phyloP scores from a whole-genome alignment of 1,140 invertebrate species.

The Heliconius nattereri region DNA sequence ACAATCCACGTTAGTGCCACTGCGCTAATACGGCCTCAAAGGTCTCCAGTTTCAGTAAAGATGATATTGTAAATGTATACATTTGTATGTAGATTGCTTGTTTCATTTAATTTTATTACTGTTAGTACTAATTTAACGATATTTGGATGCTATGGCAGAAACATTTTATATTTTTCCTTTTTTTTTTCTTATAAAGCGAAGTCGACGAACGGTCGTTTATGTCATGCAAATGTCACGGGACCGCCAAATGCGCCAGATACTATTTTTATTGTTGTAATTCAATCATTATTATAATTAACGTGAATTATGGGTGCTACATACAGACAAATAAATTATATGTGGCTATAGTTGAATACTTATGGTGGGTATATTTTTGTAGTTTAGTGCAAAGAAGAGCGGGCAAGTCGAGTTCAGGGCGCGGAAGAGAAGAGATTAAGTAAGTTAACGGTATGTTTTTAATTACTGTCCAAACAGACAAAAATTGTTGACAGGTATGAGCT shows the following conservation, averaged over 20 bases:
- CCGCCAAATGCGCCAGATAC: conserved; percentile 22
- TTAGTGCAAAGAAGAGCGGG: too few species aligned
- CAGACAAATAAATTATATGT: background rate
- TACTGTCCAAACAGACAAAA: too few species aligned
- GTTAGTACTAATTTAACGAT: conserved; percentile 2
- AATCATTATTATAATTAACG: conserved; percentile 17
- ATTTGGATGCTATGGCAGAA: conserved; percentile 2
- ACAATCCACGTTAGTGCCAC: too few species aligned
- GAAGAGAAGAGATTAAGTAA: too few species aligned
- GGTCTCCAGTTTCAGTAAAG: background rate
- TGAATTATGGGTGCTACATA: background rate
- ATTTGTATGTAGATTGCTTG: conserved; percentile 22
- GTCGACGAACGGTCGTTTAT: conserved; percentile 27
- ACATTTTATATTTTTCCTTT: background rate
- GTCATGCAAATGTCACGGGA: conserved; percentile 27
- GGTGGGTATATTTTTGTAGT: too few species aligned
- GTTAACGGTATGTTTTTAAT: too few species aligned
- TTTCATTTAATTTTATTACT: conserved; percentile 23
- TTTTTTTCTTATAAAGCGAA: conserved; percentile 8
- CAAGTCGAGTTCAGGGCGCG: too few species aligned
- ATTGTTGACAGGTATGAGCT: too few species aligned
- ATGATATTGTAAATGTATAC: conserved; percentile 16
- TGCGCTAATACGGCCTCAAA: too few species aligned
- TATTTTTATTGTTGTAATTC: conserved; percentile 29
- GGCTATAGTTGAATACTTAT: too few species aligned